A percentile compares a stretch with the other conserved stretches of the same genome.
These are phyloP conservation scores for Paraescarpia echinospica DNA, from an alignment of 1,140 invertebrate genomes.

Conservation along the genomic window DNA sequence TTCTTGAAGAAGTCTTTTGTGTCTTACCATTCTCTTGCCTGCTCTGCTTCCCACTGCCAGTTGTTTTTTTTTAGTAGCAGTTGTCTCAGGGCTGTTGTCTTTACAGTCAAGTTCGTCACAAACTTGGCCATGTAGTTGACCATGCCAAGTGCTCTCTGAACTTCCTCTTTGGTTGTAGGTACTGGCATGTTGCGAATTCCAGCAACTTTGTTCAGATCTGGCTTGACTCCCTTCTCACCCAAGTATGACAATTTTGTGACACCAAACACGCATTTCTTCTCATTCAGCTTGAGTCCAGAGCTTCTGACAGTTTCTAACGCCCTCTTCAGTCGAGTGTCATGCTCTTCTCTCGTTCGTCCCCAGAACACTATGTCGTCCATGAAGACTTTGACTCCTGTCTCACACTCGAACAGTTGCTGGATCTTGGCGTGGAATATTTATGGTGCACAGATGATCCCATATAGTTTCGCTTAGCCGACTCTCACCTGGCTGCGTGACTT, in stretches of 20 bases:
- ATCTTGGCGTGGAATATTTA: not conserved
- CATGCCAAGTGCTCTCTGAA: constrained; percentile 2
- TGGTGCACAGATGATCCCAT: not conserved
- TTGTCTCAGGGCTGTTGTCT: not conserved
- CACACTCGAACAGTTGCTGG: not conserved
- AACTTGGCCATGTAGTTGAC: constrained; percentile 8
- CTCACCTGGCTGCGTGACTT: too few relatives aligned
- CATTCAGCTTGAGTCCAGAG: too few relatives aligned
- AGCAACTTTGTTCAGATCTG: constrained; percentile 3
- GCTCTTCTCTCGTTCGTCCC: not conserved
- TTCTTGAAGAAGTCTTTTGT: not conserved
- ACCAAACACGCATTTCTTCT: not conserved
- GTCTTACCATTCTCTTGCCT: not conserved
- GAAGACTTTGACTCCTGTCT: not conserved
- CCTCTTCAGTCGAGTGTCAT: not conserved
- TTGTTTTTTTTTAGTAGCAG: not conserved
- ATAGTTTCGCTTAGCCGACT: too few relatives aligned
- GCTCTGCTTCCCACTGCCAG: not conserved
- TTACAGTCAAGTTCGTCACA: not conserved
- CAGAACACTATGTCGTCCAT: not conserved
- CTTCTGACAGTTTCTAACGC: not conserved
- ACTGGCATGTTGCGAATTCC: not conserved
- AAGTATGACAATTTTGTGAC: not conserved
- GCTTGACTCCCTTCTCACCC: not conserved
- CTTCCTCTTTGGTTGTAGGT: not conserved